These are phyloP conservation scores for Pristiophorus japonicus DNA, from an alignment of 2,113 vertebrate species.

Conservation along the genomic window DNA sequence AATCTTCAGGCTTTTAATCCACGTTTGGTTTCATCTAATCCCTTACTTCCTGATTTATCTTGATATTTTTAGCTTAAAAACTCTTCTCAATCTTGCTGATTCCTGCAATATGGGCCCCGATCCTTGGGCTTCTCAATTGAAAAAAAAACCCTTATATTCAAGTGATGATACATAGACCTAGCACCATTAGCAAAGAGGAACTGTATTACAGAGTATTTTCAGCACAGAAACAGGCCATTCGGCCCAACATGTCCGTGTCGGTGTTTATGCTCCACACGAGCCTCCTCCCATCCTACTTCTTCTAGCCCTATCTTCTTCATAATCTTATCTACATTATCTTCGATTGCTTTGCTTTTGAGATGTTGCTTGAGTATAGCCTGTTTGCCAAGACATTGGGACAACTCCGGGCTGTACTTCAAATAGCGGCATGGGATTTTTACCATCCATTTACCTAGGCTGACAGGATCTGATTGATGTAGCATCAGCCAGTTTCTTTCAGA, in stretches of 20 bases:
- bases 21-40: no score
- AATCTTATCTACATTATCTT: no score
- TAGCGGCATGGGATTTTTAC: neutral
- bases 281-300: no score
- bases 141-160: no score
- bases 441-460: neutral
- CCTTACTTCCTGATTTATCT: neutral
- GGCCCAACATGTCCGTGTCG: no score
- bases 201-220: no score
- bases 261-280: no score
- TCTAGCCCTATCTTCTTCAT: no score
- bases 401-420: neutral
- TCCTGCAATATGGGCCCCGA: no score
- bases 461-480: neutral
- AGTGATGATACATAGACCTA: neutral
- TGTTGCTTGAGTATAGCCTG: neutral
- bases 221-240: no score
- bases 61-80: neutral
- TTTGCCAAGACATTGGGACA: neutral
- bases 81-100: neutral
- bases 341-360: neutral
- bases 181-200: neutral
- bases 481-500: neutral
- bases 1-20: no score
- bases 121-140: neutral